These are phyloP conservation scores for Centroberyx gerrardi DNA, from an alignment of 2,797 vertebrate genomes.

Conservation along the genomic window DNA sequence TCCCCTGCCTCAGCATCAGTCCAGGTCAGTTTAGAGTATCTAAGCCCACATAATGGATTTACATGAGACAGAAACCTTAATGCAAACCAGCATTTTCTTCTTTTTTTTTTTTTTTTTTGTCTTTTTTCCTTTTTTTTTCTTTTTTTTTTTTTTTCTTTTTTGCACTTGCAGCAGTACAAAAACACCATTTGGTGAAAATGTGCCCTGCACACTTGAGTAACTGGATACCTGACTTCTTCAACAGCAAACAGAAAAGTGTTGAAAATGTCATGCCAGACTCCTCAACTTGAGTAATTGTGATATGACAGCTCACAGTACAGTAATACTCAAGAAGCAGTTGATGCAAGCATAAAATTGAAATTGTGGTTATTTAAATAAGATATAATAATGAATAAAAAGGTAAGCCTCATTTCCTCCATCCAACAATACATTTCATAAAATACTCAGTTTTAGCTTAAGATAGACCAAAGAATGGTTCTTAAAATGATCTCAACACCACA, in stretches of 20 bases:
- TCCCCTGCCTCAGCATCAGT: conserved; percentile 34
- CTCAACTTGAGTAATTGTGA: conserved; percentile 45
- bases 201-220: conserved; percentile 25
- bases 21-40: conserved; percentile 73
- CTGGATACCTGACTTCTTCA: conserved; percentile 26
- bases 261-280: conserved; percentile 20
- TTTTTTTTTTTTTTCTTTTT: conserved; percentile 21
- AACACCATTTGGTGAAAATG: conserved; percentile 35
- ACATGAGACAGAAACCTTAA: conserved; percentile 88
- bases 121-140: conserved; percentile 2
- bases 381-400: neutral
- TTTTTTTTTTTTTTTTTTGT: conserved; percentile 24
- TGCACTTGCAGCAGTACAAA: conserved; percentile 31
- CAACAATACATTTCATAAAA: conserved; percentile 10
- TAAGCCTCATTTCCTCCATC: conserved; percentile 6
- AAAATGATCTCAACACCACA: conserved; percentile 16
- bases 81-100: conserved; percentile 82
- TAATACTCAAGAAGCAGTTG: conserved; percentile 31
- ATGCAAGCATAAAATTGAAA: conserved; percentile 18
- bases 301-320: conserved; percentile 49
- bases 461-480: conserved; percentile 21
- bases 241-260: neutral
- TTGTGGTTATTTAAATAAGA: conserved; percentile 12
- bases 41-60: conserved; percentile 76
- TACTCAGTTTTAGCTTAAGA: neutral